These are phyloP conservation scores for Pheosia tremula DNA, from an alignment of 2,888 invertebrate genomes.

Conservation along the genomic window DNA sequence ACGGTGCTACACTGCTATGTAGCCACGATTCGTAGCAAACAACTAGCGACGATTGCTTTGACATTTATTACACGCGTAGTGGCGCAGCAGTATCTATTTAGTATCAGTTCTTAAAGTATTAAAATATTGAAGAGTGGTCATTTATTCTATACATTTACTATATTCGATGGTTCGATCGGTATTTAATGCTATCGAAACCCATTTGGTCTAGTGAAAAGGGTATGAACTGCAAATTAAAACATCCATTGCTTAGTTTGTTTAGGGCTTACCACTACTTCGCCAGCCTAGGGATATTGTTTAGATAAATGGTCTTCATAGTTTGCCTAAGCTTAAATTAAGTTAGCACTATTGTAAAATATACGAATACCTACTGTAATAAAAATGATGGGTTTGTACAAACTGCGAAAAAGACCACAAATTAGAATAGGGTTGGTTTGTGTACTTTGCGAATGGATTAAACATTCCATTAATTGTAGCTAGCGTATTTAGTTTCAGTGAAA, in stretches of 20 bases:
- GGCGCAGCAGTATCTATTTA: not conserved
- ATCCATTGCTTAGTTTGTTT: no score
- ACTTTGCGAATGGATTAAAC: not conserved
- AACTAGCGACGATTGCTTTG: not conserved
- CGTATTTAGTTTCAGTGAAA: slow-evolving; percentile 14
- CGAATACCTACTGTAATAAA: not conserved
- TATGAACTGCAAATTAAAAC: no score
- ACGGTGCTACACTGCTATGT: not conserved
- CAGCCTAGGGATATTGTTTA: no score
- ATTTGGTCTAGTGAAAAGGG: no score
- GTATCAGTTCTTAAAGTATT: no score
- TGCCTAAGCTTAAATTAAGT: not conserved
- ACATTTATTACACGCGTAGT: not conserved
- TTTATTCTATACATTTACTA: no score
- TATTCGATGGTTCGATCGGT: no score
- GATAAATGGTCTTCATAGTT: no score
- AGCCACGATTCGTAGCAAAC: no score
- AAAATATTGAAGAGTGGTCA: no score
- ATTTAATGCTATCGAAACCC: no score
- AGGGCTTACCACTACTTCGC: no score
- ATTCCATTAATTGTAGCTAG: slow-evolving; percentile 17
- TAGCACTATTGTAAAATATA: not conserved
- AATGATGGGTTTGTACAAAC: not conserved
- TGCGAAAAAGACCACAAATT: not conserved
- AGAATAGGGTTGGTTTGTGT: not conserved